A percentile compares a stretch with the other conserved stretches of the same genome.
Evolutionary conservation across 2,797 vertebrate species (phyloP).

Genomic region (Thalassophryne amazonica): DNA sequence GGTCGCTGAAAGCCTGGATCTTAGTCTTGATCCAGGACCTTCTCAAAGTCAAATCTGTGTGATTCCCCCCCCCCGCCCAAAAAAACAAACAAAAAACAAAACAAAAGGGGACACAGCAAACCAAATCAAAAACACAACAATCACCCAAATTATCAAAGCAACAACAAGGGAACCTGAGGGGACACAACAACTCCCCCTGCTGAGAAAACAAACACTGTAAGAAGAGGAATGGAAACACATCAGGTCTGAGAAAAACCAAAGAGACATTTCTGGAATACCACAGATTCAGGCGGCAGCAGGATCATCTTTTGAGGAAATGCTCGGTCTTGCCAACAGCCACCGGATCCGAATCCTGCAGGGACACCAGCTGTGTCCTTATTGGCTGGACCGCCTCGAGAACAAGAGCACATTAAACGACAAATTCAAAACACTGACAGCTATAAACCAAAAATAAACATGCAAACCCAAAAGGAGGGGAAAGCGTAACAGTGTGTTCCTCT

Average conservation of each 20-base stretch:
- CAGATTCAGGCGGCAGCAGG: conserved; percentile 40
- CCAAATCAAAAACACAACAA: no score
- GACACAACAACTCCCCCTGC: no score
- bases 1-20: no score
- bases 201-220: conserved; percentile 27
- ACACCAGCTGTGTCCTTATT: conserved; percentile 23
- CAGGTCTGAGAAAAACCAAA: conserved; percentile 13
- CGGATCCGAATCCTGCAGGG: conserved; percentile 39
- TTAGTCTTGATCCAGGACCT: no score
- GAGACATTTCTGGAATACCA: conserved; percentile 66
- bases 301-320: conserved; percentile 56
- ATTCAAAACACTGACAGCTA: conserved; percentile 44
- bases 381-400: conserved; percentile 44
- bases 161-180: conserved; percentile 3
- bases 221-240: conserved; percentile 17
- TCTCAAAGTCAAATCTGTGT: no score
- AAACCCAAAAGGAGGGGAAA: conserved; percentile 31
- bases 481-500: conserved; percentile 32
- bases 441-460: conserved; percentile 50
- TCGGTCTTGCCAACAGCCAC: conserved; percentile 36
- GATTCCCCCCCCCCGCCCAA: no score
- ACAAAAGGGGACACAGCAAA: no score
- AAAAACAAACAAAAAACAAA: no score
- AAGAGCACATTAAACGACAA: conserved; percentile 69
- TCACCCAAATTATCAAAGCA: conserved; percentile 31